A percentile compares a stretch with the other conserved stretches of the same genome.
These are phyloP conservation scores for Dipodomys merriami DNA, from an alignment of 2,113 vertebrate genomes.

Conservation along the genomic window DNA sequence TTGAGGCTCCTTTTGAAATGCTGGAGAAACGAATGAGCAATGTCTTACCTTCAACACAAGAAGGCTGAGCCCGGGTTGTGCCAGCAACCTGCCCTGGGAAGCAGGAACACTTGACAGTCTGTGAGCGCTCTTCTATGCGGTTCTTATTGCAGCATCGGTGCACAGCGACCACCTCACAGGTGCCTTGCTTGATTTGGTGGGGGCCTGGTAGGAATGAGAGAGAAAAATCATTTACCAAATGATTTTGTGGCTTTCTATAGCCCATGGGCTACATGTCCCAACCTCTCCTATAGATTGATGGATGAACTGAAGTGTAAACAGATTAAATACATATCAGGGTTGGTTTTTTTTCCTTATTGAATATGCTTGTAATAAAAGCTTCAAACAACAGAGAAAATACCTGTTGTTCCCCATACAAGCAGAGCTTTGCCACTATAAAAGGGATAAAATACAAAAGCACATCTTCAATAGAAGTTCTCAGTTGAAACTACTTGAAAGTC, in stretches of 20 bases:
- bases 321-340: constrained; percentile 7
- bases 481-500: constrained; percentile 33
- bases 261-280: not conserved
- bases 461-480: not conserved
- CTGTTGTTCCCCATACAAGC: constrained; percentile 6
- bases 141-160: constrained; percentile 99
- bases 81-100: constrained; percentile 97
- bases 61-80: constrained; percentile 94
- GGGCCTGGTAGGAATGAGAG: constrained; percentile 84
- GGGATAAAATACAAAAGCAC: not conserved
- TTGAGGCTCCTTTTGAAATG: not conserved
- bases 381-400: not conserved
- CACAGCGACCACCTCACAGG: constrained; percentile 95
- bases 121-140: constrained; percentile 96
- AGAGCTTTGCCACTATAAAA: not conserved
- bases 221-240: not conserved
- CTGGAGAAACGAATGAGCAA: not conserved
- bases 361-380: constrained; percentile 47
- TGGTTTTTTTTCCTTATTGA: constrained; percentile 18
- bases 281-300: not conserved
- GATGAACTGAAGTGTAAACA: constrained; percentile 37
- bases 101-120: constrained; percentile 98
- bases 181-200: constrained; percentile 96
- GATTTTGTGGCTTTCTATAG: too few species aligned
- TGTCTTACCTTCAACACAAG: constrained; percentile 96